Evolutionary conservation across 2,113 vertebrate species (phyloP).

Genomic region (Nibea coibor): DNA sequence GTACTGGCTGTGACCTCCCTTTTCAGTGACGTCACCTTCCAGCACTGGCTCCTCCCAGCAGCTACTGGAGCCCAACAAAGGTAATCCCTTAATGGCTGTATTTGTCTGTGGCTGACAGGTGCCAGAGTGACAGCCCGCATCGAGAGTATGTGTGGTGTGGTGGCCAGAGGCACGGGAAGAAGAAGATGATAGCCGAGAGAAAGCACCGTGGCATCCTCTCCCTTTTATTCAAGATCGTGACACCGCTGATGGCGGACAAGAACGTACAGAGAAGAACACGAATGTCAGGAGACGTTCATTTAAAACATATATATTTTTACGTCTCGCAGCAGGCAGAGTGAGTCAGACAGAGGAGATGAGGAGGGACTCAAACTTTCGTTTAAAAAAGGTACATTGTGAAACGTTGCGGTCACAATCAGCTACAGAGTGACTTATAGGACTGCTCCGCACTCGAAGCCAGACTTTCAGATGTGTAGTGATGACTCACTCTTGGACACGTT

Average conservation of each 20-base stretch:
- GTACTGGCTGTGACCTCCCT: conserved; percentile 28
- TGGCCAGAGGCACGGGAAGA: conserved; percentile 6
- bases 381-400: conserved; percentile 39
- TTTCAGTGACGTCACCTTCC: conserved; percentile 37
- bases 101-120: conserved; percentile 68
- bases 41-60: conserved; percentile 34
- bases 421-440: conserved; percentile 14
- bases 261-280: not conserved
- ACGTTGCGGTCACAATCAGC: conserved; percentile 28
- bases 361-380: conserved; percentile 14
- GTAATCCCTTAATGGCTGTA: conserved; percentile 74
- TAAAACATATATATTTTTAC: not conserved
- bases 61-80: conserved; percentile 56
- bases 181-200: not conserved
- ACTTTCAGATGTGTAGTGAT: conserved; percentile 39
- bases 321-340: conserved; percentile 10
- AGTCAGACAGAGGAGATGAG: not conserved
- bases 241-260: too few species aligned
- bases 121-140: conserved; percentile 39
- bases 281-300: not conserved
- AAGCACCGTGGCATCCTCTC: not conserved
- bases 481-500: conserved; percentile 54
- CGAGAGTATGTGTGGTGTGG: not conserved
- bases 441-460: not conserved
- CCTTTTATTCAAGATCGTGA: not conserved